phyloP scores from a whole-genome alignment of 2,888 invertebrate genomes.

The Brachylomia viminalis region DNA sequence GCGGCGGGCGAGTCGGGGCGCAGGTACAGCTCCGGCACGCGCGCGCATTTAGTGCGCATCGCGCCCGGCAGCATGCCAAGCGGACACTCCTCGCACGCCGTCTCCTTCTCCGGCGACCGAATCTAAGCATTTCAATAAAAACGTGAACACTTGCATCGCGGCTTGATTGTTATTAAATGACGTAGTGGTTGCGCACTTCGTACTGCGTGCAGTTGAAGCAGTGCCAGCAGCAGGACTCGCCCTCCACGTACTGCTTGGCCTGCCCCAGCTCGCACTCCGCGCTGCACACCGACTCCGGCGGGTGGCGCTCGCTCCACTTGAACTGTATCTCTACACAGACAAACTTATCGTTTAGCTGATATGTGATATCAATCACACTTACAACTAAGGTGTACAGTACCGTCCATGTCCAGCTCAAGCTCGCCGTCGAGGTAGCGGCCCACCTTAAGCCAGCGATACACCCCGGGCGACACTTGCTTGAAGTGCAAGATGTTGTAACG shows the following conservation, averaged over 20 bases:
- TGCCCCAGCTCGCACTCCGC: conserved; percentile 96
- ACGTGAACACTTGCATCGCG: neutral
- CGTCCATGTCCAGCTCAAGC: conserved; percentile 94
- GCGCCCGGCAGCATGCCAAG: conserved; percentile 95
- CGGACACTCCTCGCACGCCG: conserved; percentile 95
- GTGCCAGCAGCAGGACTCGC: conserved; percentile 98
- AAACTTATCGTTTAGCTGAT: neutral
- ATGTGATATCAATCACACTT: neutral
- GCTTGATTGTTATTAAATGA: neutral
- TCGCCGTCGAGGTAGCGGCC: conserved; percentile 96
- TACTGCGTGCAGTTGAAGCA: conserved; percentile 92
- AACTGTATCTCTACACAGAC: conserved; percentile 93
- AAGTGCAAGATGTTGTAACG: conserved; percentile 98
- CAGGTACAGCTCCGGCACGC: conserved; percentile 95
- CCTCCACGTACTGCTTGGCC: conserved; percentile 97
- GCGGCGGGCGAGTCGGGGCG: conserved; percentile 96
- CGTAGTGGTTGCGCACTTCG: conserved; percentile 68
- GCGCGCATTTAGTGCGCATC: conserved; percentile 93
- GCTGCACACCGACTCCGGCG: conserved; percentile 97
- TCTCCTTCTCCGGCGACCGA: conserved; percentile 94
- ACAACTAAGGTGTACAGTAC: conserved; percentile 82
- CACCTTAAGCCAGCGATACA: conserved; percentile 95
- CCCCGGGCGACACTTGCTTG: conserved; percentile 94
- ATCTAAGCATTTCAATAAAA: conserved; percentile 89
- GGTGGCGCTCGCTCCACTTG: conserved; percentile 93